phyloP scores from a whole-genome alignment of 1,140 invertebrate species.

The Drosophila kikkawai region DNA sequence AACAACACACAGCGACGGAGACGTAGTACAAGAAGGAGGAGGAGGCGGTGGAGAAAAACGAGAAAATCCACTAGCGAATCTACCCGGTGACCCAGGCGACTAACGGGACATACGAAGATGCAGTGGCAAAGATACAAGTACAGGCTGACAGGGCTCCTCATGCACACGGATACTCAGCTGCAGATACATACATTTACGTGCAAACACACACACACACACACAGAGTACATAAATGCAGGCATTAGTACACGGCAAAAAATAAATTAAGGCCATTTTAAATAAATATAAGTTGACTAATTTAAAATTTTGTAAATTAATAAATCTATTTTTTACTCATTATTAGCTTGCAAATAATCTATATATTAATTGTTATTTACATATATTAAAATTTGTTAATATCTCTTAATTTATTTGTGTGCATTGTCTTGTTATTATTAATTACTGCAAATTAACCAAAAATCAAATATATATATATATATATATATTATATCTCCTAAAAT shows the following conservation, averaged over 20 bases:
- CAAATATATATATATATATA: too few relatives aligned
- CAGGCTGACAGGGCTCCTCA: constrained; percentile 44
- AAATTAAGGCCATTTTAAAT: not conserved
- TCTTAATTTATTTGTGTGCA: too few relatives aligned
- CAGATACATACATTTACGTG: constrained; percentile 54
- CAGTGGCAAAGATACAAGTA: constrained; percentile 63
- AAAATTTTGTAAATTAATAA: too few relatives aligned
- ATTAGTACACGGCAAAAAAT: constrained; percentile 31
- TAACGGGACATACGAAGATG: constrained; percentile 64
- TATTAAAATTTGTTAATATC: too few relatives aligned
- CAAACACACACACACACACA: constrained; percentile 19
- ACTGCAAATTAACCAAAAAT: too few relatives aligned
- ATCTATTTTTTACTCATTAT: too few relatives aligned
- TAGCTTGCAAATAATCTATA: not conserved
- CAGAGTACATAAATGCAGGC: constrained; percentile 38
- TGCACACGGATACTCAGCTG: constrained; percentile 41
- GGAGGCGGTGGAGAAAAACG: constrained; percentile 13
- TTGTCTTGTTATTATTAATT: too few relatives aligned
- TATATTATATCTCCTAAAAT: too few relatives aligned
- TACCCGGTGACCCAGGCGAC: constrained; percentile 49
- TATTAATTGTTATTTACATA: not conserved
- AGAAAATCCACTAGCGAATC: constrained; percentile 49
- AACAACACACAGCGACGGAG: not conserved
- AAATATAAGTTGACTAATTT: not conserved
- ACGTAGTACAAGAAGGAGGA: not conserved